These are phyloP conservation scores for Hypotaenidia okinawae DNA, from an alignment of 2,797 vertebrate species.

Conservation along the genomic window DNA sequence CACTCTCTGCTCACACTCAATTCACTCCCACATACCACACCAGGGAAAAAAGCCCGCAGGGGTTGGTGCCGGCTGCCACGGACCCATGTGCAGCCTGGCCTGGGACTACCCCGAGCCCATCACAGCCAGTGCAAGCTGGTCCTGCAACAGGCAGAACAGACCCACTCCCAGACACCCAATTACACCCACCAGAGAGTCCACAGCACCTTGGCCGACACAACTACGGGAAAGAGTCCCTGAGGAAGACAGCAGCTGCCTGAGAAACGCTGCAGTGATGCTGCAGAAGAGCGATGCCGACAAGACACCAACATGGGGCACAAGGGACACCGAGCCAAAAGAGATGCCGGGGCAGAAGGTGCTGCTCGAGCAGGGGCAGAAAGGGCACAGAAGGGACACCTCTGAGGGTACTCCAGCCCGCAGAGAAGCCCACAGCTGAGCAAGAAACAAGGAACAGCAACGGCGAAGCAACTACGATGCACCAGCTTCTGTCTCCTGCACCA, in stretches of 20 bases:
- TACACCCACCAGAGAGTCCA: accelerated
- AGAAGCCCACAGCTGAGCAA: accelerated
- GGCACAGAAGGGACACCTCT: accelerated
- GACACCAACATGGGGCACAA: accelerated
- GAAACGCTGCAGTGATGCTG: not conserved
- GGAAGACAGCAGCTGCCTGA: too few relatives aligned
- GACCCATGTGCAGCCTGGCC: accelerated
- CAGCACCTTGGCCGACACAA: accelerated
- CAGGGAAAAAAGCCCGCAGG: not conserved
- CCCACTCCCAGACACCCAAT: too few relatives aligned
- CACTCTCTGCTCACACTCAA: accelerated
- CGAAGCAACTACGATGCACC: not conserved
- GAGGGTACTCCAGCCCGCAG: not conserved
- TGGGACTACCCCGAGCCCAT: not conserved
- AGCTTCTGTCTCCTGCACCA: accelerated
- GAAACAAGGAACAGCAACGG: not conserved
- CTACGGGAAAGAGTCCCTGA: accelerated
- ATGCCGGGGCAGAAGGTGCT: not conserved
- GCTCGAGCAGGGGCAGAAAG: not conserved
- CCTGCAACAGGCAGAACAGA: not conserved
- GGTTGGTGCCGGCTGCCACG: accelerated
- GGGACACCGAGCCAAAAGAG: accelerated
- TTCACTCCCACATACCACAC: accelerated
- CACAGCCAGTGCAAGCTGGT: not conserved
- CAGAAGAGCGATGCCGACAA: accelerated